Base-by-base conservation (phyloP, 1,140 invertebrate species). In the Laupala kohalensis region DNA sequence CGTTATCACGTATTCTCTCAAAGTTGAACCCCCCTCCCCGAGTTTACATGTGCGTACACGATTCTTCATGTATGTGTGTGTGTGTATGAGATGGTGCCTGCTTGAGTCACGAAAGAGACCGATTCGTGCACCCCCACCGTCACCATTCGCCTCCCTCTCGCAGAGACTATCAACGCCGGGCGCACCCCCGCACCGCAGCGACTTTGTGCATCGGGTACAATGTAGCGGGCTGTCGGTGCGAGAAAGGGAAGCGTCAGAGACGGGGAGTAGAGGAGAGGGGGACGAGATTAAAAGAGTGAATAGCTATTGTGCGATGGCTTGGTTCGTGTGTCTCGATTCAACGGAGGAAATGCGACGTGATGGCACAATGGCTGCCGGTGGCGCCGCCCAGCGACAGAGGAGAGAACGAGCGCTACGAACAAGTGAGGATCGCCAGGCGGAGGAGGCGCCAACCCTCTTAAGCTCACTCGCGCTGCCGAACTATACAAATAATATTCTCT, bases 201-300 rank as follows among this genome's bases (percentile, higher is more conserved):
- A 53, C 37, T 53, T 53, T 70, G 66, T 66, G 37, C 72, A 73
- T 66, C 69, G 72, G 65, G 64, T 63, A 73, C 72, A 73, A 73
- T 73, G 72, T 73, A 73, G 37, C 37, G 37, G 37, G 37, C 37
- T 53, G 37, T 66, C 24, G 65, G 24, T 13, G 65, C 26, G 24
- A 66, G 65, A 9, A n/a, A 4, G 65, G 9, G 65, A 66, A 24
- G 29, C 13, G 30, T 23, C 2, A 0, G 69, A 6, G 69, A 25
- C 3, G 53, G 0, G 12, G 23, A 53, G 25, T 24, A 23, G 13
- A n/a, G 62, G 28, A 26, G 70, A 65, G 63, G 26, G 26, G 25
- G 26, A 53, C 30, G 72, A 73, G 72, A 73, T 73, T 73, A 73
- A 73, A 73, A 73, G 72, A 73, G 69, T 73, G 72, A 73, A 73